Evolutionary conservation across 2,888 invertebrate species (phyloP).

Genomic region (Dione juno): DNA sequence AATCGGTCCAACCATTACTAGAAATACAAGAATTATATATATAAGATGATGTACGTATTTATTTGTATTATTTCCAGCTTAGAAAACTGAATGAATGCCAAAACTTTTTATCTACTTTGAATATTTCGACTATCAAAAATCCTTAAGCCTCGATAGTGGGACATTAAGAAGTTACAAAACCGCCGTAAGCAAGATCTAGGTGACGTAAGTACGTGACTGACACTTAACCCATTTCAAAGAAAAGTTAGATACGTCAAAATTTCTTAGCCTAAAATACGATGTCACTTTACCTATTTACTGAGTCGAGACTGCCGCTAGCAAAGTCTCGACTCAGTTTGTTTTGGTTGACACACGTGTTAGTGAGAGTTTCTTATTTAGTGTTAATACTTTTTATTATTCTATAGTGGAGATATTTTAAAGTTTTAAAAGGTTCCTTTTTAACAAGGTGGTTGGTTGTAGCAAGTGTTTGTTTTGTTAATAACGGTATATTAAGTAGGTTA

Average conservation of each 20-base stretch:
- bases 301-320: too few relatives aligned
- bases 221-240: conserved; percentile 40
- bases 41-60: neutral
- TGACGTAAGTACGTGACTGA: conserved; percentile 25
- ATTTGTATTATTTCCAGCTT: neutral
- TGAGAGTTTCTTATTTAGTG: too few relatives aligned
- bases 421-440: too few relatives aligned
- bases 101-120: neutral
- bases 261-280: conserved; percentile 26
- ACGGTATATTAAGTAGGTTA: too few relatives aligned
- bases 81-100: neutral
- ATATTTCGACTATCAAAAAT: neutral
- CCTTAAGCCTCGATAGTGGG: conserved; percentile 14
- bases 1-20: too few relatives aligned
- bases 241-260: conserved; percentile 36
- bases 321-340: too few relatives aligned
- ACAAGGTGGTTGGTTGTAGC: too few relatives aligned
- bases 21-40: too few relatives aligned
- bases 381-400: too few relatives aligned
- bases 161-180: conserved; percentile 22
- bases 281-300: neutral
- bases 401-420: too few relatives aligned
- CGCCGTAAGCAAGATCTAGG: conserved; percentile 32
- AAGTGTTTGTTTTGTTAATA: too few relatives aligned
- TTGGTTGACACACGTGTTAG: too few relatives aligned